Evolutionary conservation across 1,140 invertebrate genomes (phyloP).

Genomic region (Eciton burchellii): DNA sequence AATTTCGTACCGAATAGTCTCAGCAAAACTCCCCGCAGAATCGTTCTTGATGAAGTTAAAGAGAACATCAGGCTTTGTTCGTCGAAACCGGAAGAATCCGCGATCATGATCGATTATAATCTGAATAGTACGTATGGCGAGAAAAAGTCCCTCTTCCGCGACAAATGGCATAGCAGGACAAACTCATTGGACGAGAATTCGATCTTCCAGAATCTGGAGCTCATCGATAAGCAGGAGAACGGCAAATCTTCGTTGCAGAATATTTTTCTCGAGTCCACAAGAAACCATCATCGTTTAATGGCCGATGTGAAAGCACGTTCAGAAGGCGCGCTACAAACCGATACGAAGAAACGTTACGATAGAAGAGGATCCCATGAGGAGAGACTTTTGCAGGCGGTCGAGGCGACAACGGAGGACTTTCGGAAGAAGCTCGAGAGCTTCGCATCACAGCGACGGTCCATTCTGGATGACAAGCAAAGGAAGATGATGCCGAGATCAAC

Average conservation of each 20-base stretch:
- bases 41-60: constrained; percentile 57
- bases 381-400: constrained; percentile 66
- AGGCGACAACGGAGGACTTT: constrained; percentile 76
- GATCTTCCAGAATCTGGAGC: constrained; percentile 65
- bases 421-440: constrained; percentile 72
- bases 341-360: background rate
- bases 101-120: constrained; percentile 72
- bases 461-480: constrained; percentile 45
- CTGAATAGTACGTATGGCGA: constrained; percentile 67
- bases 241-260: constrained; percentile 72
- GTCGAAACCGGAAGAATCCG: constrained; percentile 41
- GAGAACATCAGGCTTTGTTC: constrained; percentile 72
- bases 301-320: constrained; percentile 68
- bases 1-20: constrained; percentile 77
- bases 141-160: constrained; percentile 67
- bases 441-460: constrained; percentile 56
- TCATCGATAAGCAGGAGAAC: constrained; percentile 32
- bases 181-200: constrained; percentile 76
- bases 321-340: constrained; percentile 61
- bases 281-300: constrained; percentile 50
- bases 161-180: constrained; percentile 74
- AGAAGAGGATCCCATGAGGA: constrained; percentile 53
- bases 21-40: constrained; percentile 66
- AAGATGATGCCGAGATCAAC: background rate
- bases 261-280: constrained; percentile 54